Conservation (phyloP, 2,113 vertebrate species). For the Xenus cinereus region DNA sequence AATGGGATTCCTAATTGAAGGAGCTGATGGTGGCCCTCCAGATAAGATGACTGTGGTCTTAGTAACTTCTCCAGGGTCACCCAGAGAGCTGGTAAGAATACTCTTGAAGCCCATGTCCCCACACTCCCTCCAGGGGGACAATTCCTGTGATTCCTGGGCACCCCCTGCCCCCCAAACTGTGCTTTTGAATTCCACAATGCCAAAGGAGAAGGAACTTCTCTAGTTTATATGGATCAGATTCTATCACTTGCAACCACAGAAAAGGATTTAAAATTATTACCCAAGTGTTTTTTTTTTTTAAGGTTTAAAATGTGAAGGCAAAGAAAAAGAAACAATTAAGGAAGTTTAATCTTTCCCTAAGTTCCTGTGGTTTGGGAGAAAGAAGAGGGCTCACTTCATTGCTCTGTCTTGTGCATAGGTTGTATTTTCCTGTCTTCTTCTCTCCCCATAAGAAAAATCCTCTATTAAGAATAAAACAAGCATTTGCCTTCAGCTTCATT, state of each 20-base stretch:
- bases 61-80: not conserved
- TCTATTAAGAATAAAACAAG: not conserved
- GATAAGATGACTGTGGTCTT: not conserved
- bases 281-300: not conserved
- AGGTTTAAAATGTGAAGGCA: not conserved
- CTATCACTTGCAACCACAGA: not conserved
- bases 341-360: not conserved
- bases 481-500: not conserved
- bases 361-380: not conserved
- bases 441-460: not conserved
- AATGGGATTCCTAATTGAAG: not conserved
- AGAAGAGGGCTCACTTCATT: not conserved
- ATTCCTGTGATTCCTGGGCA: not conserved
- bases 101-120: not conserved
- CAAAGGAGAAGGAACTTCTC: not conserved
- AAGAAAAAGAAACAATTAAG: not conserved
- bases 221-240: not conserved
- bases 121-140: not conserved
- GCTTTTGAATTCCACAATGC: not conserved
- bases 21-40: not conserved
- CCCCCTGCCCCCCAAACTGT: accelerated
- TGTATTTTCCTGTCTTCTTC: not conserved
- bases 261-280: not conserved
- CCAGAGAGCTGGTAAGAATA: not conserved
- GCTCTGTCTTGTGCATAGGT: not conserved